phyloP scores from a whole-genome alignment of 2,888 invertebrate species.

The Paralinhomoeus sp. region DNA sequence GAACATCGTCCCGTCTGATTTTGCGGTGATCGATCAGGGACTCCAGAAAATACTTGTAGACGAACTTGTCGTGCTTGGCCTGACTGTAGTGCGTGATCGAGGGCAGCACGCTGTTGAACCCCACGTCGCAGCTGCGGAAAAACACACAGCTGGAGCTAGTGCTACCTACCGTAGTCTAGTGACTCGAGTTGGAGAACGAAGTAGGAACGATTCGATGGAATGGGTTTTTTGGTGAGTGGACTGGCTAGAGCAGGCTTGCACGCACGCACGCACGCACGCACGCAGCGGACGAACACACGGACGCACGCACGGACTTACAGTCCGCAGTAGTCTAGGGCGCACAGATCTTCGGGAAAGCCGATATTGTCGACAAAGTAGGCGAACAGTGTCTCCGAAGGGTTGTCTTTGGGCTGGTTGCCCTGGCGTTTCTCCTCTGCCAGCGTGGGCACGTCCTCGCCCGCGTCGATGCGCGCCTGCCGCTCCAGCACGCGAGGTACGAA shows the following conservation, averaged over 20 bases:
- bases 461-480: neutral
- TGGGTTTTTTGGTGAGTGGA: no score
- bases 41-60: neutral
- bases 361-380: neutral
- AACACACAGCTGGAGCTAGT: no score
- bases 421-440: no score
- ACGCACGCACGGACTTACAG: no score
- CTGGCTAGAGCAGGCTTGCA: no score
- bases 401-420: neutral
- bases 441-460: neutral
- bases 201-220: no score
- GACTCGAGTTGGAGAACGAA: no score
- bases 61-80: neutral
- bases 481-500: constrained; percentile 2
- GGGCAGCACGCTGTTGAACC: constrained; percentile 1
- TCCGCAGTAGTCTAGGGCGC: constrained; percentile 1
- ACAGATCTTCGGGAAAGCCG: neutral
- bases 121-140: constrained; percentile 2
- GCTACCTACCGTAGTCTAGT: no score
- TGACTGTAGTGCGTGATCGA: constrained; percentile 1
- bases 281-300: no score
- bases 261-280: no score
- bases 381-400: neutral
- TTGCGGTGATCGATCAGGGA: neutral
- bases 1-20: neutral